phyloP scores from a whole-genome alignment of 92 coral and sea anemone species.

The Parazoanthus swiftii region DNA sequence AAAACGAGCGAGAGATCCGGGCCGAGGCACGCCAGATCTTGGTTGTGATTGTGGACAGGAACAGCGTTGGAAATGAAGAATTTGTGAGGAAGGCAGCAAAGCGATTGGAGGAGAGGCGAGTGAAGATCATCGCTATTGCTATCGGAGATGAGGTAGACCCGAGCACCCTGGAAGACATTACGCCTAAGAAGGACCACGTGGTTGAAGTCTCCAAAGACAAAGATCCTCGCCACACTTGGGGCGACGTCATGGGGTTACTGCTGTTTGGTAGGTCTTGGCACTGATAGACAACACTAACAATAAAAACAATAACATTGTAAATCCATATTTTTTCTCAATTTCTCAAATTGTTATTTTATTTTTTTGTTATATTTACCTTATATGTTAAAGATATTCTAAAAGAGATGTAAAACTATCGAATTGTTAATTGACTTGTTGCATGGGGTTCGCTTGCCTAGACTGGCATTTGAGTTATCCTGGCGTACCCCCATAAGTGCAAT shows the following conservation, averaged over 20 bases:
- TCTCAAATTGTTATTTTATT: too few species aligned
- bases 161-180: slow-evolving; percentile 44
- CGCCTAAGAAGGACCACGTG: slow-evolving; percentile 47
- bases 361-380: too few species aligned
- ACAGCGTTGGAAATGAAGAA: slow-evolving; percentile 54
- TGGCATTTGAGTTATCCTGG: too few species aligned
- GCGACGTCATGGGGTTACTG: neutral
- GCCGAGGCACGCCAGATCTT: slow-evolving; percentile 72
- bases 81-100: slow-evolving; percentile 62
- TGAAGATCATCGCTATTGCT: slow-evolving; percentile 79
- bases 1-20: slow-evolving; percentile 57
- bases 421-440: too few species aligned
- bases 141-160: slow-evolving; percentile 78
- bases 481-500: too few species aligned
- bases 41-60: slow-evolving; percentile 71
- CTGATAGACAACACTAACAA: slow-evolving; percentile 41
- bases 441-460: too few species aligned
- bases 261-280: neutral
- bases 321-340: too few species aligned
- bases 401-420: too few species aligned
- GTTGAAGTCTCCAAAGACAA: slow-evolving; percentile 1
- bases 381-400: too few species aligned
- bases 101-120: slow-evolving; percentile 62
- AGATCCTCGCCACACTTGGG: neutral
- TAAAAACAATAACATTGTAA: neutral